Percentiles rank a stretch among this genome's conserved stretches.
These are phyloP conservation scores for Porites evermanni DNA, from an alignment of 92 coral and sea anemone genomes.

Conservation along the genomic window DNA sequence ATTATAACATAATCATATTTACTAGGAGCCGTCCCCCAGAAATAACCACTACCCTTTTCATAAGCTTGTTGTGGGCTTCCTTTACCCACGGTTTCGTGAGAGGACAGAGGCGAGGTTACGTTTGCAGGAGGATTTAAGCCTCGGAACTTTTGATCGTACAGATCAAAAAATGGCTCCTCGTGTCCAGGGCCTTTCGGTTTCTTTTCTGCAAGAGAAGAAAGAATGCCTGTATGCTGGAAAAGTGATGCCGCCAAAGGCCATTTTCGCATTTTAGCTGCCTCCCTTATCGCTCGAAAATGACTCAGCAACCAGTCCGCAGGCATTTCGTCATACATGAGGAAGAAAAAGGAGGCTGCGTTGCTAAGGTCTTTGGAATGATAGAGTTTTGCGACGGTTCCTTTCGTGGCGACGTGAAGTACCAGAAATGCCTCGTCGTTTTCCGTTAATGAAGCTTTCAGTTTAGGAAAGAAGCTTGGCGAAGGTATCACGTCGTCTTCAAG, in stretches of 20 bases:
- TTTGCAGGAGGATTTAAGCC: not conserved
- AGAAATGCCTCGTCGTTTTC: constrained; percentile 54
- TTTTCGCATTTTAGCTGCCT: not conserved
- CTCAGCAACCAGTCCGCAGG: not conserved
- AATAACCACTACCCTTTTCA: not conserved
- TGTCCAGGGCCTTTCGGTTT: not conserved
- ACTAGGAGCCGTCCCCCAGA: not conserved
- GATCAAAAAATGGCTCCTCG: not conserved
- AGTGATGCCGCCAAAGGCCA: not conserved
- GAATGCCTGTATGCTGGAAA: not conserved
- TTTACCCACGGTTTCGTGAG: not conserved
- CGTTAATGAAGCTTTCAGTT: constrained; percentile 58
- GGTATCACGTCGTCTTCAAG: constrained; percentile 78
- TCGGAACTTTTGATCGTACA: not conserved
- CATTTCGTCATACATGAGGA: not conserved
- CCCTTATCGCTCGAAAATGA: not conserved
- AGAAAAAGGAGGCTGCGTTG: constrained; percentile 37
- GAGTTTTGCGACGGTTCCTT: constrained; percentile 77
- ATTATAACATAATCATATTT: constrained; percentile 9
- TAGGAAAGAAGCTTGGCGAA: constrained; percentile 68
- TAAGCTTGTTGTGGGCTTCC: not conserved
- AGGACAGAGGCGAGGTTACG: not conserved
- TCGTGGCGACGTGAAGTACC: constrained; percentile 54
- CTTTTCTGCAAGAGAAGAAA: not conserved
- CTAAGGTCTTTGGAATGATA: constrained; percentile 57